phyloP scores from a whole-genome alignment of 2,113 vertebrate species.

The Sakesphorus luctuosus region DNA sequence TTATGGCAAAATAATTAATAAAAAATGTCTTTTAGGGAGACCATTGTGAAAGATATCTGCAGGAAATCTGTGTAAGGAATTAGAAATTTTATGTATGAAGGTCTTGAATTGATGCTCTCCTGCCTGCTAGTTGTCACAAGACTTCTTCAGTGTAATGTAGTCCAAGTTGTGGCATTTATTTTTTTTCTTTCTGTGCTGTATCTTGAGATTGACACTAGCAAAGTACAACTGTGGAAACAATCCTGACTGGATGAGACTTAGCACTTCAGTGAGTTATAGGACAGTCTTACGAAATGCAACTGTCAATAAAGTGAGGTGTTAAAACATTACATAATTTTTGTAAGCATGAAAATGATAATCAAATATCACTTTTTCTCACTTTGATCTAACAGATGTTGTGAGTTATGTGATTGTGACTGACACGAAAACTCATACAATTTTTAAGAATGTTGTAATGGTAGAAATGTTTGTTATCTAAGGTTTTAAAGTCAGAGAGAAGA shows the following conservation, averaged over 20 bases:
- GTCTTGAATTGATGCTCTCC: neutral
- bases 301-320: neutral
- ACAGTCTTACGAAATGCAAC: neutral
- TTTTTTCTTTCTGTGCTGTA: neutral
- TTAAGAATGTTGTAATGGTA: neutral
- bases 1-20: neutral
- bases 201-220: neutral
- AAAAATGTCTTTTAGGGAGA: neutral
- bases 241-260: neutral
- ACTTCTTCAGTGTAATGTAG: neutral
- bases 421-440: neutral
- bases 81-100: neutral
- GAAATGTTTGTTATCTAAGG: neutral
- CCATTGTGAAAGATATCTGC: neutral
- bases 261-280: neutral
- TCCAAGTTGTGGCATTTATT: neutral
- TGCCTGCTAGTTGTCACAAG: neutral
- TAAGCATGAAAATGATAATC: neutral
- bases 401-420: neutral
- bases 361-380: neutral
- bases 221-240: neutral
- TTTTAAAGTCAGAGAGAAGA: neutral
- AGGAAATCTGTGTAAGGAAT: neutral
- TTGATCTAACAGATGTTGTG: neutral
- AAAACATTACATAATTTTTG: neutral